Evolutionary conservation across 2,797 vertebrate species (phyloP).

Genomic region (Bryconaethiops microstoma): DNA sequence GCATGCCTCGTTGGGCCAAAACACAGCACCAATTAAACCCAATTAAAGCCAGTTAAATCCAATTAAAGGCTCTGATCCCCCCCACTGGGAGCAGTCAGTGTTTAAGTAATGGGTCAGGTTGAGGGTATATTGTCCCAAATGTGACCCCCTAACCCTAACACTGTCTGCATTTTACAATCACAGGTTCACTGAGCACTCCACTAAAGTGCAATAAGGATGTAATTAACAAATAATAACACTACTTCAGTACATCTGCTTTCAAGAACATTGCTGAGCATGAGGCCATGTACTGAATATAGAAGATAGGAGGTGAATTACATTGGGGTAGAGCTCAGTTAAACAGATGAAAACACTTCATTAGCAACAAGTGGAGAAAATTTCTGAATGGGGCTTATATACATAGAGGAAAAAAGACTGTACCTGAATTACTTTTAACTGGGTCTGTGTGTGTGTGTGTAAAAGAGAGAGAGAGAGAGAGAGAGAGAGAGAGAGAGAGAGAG

Average conservation of each 20-base stretch:
- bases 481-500: no score
- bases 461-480: no score
- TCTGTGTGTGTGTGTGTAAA: no score
- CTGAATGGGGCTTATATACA: no score
- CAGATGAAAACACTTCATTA: no score
- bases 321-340: no score
- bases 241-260: not conserved
- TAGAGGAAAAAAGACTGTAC: no score
- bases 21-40: slow-evolving; percentile 40
- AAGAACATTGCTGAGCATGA: not conserved
- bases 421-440: no score
- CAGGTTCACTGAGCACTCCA: not conserved
- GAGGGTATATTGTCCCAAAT: slow-evolving; percentile 16
- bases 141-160: slow-evolving; percentile 14
- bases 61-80: slow-evolving; percentile 19
- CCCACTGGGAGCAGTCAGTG: slow-evolving; percentile 15
- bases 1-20: slow-evolving; percentile 35
- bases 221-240: not conserved
- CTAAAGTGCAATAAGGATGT: not conserved
- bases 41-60: slow-evolving; percentile 23
- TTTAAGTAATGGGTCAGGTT: slow-evolving; percentile 21
- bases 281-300: not conserved
- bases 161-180: not conserved
- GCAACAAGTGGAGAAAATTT: no score
- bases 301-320: not conserved